Conservation (phyloP, 2,113 vertebrate genomes). For the Aplodontia rufa region DNA sequence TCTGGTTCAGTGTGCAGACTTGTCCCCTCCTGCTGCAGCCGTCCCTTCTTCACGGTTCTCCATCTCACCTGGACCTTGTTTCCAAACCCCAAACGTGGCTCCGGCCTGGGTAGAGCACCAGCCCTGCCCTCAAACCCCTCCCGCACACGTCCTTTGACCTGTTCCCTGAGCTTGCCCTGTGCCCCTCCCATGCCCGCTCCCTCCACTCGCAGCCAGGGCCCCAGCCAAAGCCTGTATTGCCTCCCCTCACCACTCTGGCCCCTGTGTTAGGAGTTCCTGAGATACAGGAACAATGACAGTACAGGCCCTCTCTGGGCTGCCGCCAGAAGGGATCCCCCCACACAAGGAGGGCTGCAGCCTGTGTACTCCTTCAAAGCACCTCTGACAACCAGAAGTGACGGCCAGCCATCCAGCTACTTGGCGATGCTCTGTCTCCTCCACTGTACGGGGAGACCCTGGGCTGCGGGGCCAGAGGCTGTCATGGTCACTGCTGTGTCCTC, state of each 20-base stretch:
- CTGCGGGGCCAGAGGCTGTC: not conserved
- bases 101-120: not conserved
- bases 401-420: not conserved
- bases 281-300: not conserved
- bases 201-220: not conserved
- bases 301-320: not conserved
- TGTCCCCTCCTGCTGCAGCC: not conserved
- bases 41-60: not conserved
- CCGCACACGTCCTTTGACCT: too few relatives aligned
- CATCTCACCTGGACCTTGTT: not conserved
- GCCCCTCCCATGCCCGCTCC: too few relatives aligned
- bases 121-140: too few relatives aligned
- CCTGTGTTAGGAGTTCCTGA: not conserved
- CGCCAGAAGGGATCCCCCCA: not conserved
- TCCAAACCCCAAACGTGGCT: not conserved
- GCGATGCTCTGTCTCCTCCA: not conserved
- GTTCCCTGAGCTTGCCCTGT: too few relatives aligned
- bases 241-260: not conserved
- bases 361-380: not conserved
- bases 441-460: too few relatives aligned
- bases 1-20: not conserved
- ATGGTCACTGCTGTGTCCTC: not conserved
- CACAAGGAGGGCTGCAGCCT: not conserved
- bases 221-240: too few relatives aligned
- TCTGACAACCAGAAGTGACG: not conserved